Base-by-base conservation (phyloP, 2,113 vertebrate genomes). In the Aegypius monachus region DNA sequence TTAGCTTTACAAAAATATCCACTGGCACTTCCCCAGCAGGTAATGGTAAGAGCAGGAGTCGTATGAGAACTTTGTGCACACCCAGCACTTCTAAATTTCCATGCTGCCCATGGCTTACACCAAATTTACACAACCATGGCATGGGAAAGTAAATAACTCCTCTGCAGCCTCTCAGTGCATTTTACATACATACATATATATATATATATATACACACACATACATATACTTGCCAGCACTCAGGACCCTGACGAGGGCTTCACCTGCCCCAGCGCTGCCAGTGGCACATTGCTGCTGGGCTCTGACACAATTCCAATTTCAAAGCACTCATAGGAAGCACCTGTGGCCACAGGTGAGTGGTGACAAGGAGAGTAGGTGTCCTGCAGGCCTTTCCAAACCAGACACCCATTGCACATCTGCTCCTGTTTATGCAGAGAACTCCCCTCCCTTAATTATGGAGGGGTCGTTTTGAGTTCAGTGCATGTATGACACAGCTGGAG, bases 191-290 rank as follows among this genome's bases (percentile, higher is more conserved):
- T 48, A 36, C 36, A 36, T 36, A 7, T 3, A 13, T 8, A 26
- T 8, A 50, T 27, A 27, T 26, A 26, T 26, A 52, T 26, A 52
- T 3, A 26, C 2, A 50, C 4, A 26, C 12, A 47, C 32, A 3
- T 34, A 34, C 15, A 1, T 50, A 8, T 4, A 13, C 8, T 16
- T 47, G 20, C 62, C 62, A 75, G 47, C 47, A 62, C 6, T 23
- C 70, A 58, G 48, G 25, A 45, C 18, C 3, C 50, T 31, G 67
- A 11, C 0, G 5, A 56, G 40, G 42, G 36, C 38, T 75, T 32
- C 36, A 16, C 17, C 67, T 58, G 29, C 34, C 38, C 17, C 1
- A 0, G 27, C 34, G 6, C 32, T 34, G 27, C 31, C 0, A 2
- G 32, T 32, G n/a, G 40, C 77, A 13, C 10, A 0, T 1, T 56